Evolutionary conservation across 2,797 vertebrate genomes (phyloP).

Genomic region (Myotis findleyi): DNA sequence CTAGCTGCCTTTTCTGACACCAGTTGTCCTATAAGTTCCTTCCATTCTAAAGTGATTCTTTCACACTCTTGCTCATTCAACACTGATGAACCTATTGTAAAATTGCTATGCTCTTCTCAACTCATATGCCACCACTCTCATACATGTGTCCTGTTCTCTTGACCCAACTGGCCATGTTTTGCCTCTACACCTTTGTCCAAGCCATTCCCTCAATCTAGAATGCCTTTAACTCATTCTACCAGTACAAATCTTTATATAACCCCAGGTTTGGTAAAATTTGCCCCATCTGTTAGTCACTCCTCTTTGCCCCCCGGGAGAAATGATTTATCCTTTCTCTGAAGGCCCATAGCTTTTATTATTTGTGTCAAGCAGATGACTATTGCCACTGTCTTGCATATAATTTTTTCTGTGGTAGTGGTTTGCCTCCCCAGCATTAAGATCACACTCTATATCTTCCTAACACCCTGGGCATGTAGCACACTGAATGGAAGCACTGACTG

Average conservation of each 20-base stretch:
- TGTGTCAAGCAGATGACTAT: neutral
- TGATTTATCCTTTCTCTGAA: neutral
- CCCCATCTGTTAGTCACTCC: neutral
- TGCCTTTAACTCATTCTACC: neutral
- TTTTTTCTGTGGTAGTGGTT: neutral
- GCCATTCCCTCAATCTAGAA: neutral
- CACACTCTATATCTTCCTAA: neutral
- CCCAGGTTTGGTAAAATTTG: neutral
- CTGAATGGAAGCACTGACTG: neutral
- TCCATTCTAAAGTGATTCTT: neutral
- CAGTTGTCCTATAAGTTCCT: neutral
- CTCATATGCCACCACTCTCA: neutral
- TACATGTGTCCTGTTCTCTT: neutral
- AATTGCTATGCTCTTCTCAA: neutral
- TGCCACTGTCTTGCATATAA: neutral
- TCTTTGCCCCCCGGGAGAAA: neutral
- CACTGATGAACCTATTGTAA: neutral
- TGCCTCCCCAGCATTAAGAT: neutral
- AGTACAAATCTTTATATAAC: neutral
- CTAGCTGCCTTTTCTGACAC: neutral
- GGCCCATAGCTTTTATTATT: neutral
- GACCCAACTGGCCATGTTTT: neutral
- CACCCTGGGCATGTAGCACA: fast-evolving
- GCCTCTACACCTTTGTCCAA: neutral
- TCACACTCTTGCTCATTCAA: neutral